Conservation (phyloP, 2,113 vertebrate genomes). For the Vireo altiloquus region DNA sequence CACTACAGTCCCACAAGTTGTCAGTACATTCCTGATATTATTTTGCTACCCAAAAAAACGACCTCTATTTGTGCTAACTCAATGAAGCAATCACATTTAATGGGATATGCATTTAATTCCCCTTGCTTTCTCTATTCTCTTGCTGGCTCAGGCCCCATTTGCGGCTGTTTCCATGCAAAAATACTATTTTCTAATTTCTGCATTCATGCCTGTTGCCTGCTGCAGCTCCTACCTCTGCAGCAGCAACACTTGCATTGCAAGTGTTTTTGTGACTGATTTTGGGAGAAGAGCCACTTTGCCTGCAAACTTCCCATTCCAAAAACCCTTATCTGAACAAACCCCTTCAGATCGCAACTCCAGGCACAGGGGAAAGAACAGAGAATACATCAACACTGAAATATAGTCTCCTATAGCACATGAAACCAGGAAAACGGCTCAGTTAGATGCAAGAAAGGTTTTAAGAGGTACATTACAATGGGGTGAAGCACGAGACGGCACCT, state of each 20-base stretch:
- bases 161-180: accelerated
- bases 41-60: not conserved
- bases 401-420: accelerated
- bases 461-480: not conserved
- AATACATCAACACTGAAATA: not conserved
- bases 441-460: not conserved
- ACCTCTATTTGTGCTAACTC: not conserved
- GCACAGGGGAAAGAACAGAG: not conserved
- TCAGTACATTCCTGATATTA: not conserved
- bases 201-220: not conserved
- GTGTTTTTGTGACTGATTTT: not conserved
- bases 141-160: not conserved
- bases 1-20: not conserved
- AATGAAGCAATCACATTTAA: not conserved
- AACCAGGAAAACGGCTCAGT: not conserved
- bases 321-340: not conserved
- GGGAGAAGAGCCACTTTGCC: not conserved
- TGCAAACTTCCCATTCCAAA: not conserved
- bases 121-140: not conserved
- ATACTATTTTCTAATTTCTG: not conserved
- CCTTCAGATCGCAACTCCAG: not conserved
- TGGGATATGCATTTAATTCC: not conserved
- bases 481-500: not conserved
- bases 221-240: not conserved
- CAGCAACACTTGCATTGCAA: no score